A percentile compares a stretch with the other conserved stretches of the same genome.
phyloP scores from a whole-genome alignment of 1,140 invertebrate species.

The Radopholus similis region DNA sequence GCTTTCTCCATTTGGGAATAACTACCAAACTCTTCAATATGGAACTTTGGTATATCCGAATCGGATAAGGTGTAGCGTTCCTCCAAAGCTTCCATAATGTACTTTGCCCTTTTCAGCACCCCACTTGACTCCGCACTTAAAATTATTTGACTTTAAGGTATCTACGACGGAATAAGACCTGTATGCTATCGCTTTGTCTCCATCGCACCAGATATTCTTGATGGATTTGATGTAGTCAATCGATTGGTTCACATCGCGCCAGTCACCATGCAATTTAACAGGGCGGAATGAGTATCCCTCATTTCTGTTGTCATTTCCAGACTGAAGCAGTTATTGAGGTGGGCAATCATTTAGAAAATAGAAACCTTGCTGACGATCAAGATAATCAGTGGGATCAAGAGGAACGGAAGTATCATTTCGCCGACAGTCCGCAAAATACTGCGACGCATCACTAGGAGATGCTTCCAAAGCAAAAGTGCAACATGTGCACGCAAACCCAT shows the following conservation, averaged over 20 bases:
- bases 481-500: slow-evolving; percentile 23
- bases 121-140: not conserved
- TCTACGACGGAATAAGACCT: not conserved
- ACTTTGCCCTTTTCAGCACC: not conserved
- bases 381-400: slow-evolving; percentile 27
- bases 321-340: too few relatives aligned
- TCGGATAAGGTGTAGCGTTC: not conserved
- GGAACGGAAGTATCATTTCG: slow-evolving; percentile 27
- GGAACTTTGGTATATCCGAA: not conserved
- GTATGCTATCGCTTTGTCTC: not conserved
- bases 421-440: slow-evolving; percentile 35
- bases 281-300: slow-evolving; percentile 22
- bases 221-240: slow-evolving; percentile 4
- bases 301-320: not conserved
- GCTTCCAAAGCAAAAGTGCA: slow-evolving; percentile 26
- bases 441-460: slow-evolving; percentile 28
- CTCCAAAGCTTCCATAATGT: not conserved
- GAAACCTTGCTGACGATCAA: slow-evolving; percentile 17
- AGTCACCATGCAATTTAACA: not conserved
- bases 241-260: not conserved
- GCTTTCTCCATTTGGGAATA: not conserved
- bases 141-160: not conserved
- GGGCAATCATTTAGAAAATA: too few relatives aligned
- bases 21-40: too few relatives aligned
- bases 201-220: not conserved